Base-by-base conservation (phyloP, 2,113 vertebrate species). In the Centrocercus urophasianus region DNA sequence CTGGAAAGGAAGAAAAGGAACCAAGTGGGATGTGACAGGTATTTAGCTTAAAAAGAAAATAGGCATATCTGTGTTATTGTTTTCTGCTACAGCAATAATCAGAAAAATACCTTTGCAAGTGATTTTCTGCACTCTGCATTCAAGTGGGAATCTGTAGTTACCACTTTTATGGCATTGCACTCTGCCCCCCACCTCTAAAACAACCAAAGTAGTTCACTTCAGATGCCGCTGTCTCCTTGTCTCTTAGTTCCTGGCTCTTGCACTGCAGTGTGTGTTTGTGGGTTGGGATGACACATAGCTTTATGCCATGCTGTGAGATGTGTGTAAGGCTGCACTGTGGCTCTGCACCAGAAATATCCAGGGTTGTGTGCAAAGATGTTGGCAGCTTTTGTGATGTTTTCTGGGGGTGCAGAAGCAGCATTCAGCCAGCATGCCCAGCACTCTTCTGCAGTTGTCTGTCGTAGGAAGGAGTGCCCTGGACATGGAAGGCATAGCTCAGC, bases 11-110 rank as follows among this genome's bases (percentile, higher is more conserved):
- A 94, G 75, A 60, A 90, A 77, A 91, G 75, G 56, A 90, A 21
- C 63, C 22, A 84, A 88, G 67, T 63, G 83, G 48, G 78, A 94
- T 76, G 76, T 95, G 90, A 87, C 65, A 90, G 65, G 25, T 94
- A 85, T 69, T 95, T 95, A 90, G 19, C 64, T 88, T 81, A 73
- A 95, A 88, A 93, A 82, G 60, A 93, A 94, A 95, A 95, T 36
- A 87, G 59, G 14, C 22, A 24, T 38, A 42, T 93, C 56, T 70
- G 7, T 91, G 64, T 82, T 96, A 74, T 28, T 96, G 59, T 96
- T 96, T 93, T 73, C 61, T 89, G 27, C 13, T 28, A 60, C 48
- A 83, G 69, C 66, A 88, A 84, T 95, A 76, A 74, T 92, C 60
- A 45, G 79, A 76, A 75, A 81, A 81, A 69, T 76, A 48, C 28